Conservation (phyloP, 2,797 vertebrate genomes). For the Coracias cyanogaster region DNA sequence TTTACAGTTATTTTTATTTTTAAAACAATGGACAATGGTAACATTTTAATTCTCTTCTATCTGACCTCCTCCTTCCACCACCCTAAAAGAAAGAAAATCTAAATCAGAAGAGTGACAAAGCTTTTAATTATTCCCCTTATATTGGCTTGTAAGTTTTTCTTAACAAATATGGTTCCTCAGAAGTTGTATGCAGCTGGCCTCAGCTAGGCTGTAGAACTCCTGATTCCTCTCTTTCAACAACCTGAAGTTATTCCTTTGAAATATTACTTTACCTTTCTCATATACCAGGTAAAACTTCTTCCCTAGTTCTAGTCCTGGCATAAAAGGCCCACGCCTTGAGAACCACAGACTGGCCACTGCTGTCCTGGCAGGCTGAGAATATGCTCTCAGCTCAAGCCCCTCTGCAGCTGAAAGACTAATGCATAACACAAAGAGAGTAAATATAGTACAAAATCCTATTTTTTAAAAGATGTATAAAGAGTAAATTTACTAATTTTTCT, state of each 20-base stretch:
- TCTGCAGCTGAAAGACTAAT: not conserved
- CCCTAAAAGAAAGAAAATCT: not conserved
- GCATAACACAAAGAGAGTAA: not conserved
- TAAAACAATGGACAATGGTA: not conserved
- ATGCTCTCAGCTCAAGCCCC: not conserved
- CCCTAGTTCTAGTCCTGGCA: not conserved
- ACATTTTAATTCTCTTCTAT: not conserved
- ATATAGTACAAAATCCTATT: not conserved
- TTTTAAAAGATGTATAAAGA: not conserved
- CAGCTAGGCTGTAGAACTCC: not conserved
- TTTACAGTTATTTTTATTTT: not conserved
- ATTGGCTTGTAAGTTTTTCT: not conserved
- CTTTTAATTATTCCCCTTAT: not conserved
- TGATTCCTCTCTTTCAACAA: not conserved
- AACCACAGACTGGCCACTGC: not conserved
- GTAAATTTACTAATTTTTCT: not conserved
- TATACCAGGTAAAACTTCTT: not conserved
- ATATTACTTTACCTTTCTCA: not conserved
- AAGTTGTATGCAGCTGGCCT: not conserved
- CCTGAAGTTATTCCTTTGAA: not conserved
- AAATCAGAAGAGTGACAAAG: not conserved
- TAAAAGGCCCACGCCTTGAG: rapidly evolving
- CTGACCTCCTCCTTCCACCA: not conserved
- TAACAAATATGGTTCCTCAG: not conserved
- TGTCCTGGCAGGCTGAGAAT: not conserved